Conservation (phyloP, 2,113 vertebrate species). For the Heterotilapia buettikoferi region DNA sequence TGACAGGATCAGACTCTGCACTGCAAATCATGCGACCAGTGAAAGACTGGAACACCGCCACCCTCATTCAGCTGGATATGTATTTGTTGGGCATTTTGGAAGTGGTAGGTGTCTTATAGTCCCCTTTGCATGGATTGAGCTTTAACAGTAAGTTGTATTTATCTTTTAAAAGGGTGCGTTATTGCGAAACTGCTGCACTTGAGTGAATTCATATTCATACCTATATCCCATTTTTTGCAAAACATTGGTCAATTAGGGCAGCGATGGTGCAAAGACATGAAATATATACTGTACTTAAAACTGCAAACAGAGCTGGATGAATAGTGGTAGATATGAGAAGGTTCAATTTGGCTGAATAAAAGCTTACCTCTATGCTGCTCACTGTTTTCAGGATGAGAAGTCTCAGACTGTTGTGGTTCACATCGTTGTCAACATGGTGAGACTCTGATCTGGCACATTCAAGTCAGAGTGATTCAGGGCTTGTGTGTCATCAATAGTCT, state of each 20-base stretch:
- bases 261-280: neutral
- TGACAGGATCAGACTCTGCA: constrained; percentile 22
- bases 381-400: constrained; percentile 48
- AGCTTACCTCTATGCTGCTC: neutral
- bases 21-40: constrained; percentile 62
- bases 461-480: too few relatives aligned
- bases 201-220: neutral
- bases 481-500: neutral
- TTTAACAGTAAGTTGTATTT: neutral
- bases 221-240: neutral
- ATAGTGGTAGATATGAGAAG: fast-evolving
- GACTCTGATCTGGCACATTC: neutral
- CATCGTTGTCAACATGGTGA: constrained; percentile 18
- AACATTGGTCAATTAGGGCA: neutral
- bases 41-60: neutral
- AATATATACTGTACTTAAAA: fast-evolving
- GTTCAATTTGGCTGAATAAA: fast-evolving
- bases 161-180: neutral
- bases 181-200: neutral
- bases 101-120: constrained; percentile 26
- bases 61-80: constrained; percentile 49
- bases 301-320: neutral
- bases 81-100: constrained; percentile 61
- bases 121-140: neutral
- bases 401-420: constrained; percentile 39